Percentiles rank a stretch among this genome's conserved stretches.
phyloP scores from a whole-genome alignment of 1,140 invertebrate species.

The Drosophila baimaii region DNA sequence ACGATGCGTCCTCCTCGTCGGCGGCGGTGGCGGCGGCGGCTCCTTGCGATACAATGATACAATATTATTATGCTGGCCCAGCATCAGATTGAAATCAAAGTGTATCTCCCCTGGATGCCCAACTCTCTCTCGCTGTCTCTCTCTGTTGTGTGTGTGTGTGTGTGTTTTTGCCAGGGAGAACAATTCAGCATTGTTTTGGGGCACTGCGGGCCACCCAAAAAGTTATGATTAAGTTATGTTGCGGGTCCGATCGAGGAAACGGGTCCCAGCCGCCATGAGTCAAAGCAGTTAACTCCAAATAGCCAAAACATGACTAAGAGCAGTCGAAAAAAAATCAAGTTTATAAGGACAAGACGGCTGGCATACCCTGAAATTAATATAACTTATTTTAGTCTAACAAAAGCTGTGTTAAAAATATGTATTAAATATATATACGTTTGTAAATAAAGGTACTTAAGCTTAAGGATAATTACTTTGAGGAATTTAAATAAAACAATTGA shows the following conservation, averaged over 20 bases:
- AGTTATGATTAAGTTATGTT: conserved; percentile 83
- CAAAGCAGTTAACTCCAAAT: conserved; percentile 57
- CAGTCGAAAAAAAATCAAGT: conserved; percentile 17
- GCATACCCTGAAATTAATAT: conserved; percentile 3
- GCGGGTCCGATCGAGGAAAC: conserved; percentile 24
- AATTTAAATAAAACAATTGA: too few species aligned
- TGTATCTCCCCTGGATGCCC: conserved; percentile 23
- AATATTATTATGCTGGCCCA: conserved; percentile 80
- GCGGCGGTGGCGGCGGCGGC: conserved; percentile 65
- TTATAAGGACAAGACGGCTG: conserved; percentile 8
- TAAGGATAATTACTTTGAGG: too few species aligned
- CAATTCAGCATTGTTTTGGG: conserved; percentile 82
- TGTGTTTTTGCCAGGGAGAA: conserved; percentile 49
- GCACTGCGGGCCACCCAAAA: conserved; percentile 79
- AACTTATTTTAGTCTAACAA: not conserved
- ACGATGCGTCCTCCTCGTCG: conserved; percentile 51
- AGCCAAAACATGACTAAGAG: conserved; percentile 79
- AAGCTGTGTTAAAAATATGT: too few species aligned
- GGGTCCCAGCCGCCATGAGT: conserved; percentile 39
- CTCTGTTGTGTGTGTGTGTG: conserved; percentile 31
- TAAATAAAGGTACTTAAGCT: not conserved
- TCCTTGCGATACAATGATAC: conserved; percentile 82
- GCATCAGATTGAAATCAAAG: conserved; percentile 80
- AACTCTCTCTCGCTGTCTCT: not conserved
- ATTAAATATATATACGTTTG: not conserved